These are phyloP conservation scores for Dendrocincla tyrannina DNA, from an alignment of 2,797 vertebrate genomes.

Conservation along the genomic window DNA sequence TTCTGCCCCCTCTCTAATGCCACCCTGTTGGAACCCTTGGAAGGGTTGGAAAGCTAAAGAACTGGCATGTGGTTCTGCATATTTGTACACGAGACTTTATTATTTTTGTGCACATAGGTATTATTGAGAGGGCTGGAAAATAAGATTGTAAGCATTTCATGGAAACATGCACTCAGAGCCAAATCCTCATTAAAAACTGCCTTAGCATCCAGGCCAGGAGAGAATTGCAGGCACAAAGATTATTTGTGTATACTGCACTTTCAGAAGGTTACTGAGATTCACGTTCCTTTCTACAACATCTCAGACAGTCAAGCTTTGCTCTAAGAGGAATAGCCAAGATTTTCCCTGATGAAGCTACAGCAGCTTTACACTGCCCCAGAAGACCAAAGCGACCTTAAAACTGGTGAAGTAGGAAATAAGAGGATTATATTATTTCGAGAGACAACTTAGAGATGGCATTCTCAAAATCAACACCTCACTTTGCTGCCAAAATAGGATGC, in stretches of 20 bases:
- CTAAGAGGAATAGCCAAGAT: constrained; percentile 9
- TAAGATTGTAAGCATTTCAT: constrained; percentile 33
- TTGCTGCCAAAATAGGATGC: background rate
- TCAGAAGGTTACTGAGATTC: constrained; percentile 37
- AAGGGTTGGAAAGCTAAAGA: background rate
- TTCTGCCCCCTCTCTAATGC: constrained; percentile 45
- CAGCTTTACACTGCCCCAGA: constrained; percentile 17
- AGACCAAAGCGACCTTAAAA: constrained; percentile 35
- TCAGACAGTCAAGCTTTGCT: constrained; percentile 25
- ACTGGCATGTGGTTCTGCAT: background rate
- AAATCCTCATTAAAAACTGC: constrained; percentile 65
- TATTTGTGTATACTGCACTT: constrained; percentile 31
- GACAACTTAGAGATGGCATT: background rate
- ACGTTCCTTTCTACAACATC: background rate
- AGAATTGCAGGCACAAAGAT: constrained; percentile 18
- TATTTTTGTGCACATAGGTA: constrained; percentile 19
- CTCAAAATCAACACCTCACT: constrained; percentile 3
- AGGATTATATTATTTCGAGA: constrained; percentile 28
- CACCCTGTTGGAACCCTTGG: background rate
- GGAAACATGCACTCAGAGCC: constrained; percentile 26
- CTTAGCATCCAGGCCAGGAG: constrained; percentile 37
- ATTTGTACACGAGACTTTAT: background rate
- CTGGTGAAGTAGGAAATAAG: constrained; percentile 30
- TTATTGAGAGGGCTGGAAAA: constrained; percentile 36
- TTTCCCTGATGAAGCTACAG: background rate